Conservation (phyloP, 2,888 invertebrate genomes). For the Apodemia duryi region DNA sequence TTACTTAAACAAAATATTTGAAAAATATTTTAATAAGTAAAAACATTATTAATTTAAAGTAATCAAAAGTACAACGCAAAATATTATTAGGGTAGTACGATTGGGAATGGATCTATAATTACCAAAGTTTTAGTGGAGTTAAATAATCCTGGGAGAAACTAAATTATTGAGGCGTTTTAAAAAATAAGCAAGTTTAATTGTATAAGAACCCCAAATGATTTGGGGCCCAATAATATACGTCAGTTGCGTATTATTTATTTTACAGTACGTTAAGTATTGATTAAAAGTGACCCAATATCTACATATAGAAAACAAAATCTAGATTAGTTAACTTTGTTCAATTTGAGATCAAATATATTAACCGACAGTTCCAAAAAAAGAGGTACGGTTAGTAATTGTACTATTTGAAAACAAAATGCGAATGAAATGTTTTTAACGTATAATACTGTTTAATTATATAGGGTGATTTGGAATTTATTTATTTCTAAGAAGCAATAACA, state of each 20-base stretch:
- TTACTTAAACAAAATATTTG: no score
- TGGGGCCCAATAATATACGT: no score
- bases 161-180: no score
- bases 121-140: no score
- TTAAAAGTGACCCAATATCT: conserved; percentile 20
- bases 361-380: conserved; percentile 18
- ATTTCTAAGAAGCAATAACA: conserved; percentile 8
- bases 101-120: no score
- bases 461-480: conserved; percentile 5
- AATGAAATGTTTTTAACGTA: conserved; percentile 6
- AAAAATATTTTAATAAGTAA: no score
- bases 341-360: conserved; percentile 50
- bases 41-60: no score
- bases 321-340: conserved; percentile 46
- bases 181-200: no score
- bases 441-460: conserved; percentile 12
- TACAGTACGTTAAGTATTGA: conserved; percentile 15
- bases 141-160: background rate
- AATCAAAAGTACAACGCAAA: no score
- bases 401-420: conserved; percentile 13
- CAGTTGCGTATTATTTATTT: no score
- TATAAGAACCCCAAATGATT: no score
- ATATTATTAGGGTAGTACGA: no score
- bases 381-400: conserved; percentile 11
- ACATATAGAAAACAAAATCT: conserved; percentile 31